Percentiles rank a stretch among this genome's conserved stretches.
These are phyloP conservation scores for Enteromius fasciolatus DNA, from an alignment of 2,797 vertebrate genomes.

Conservation along the genomic window DNA sequence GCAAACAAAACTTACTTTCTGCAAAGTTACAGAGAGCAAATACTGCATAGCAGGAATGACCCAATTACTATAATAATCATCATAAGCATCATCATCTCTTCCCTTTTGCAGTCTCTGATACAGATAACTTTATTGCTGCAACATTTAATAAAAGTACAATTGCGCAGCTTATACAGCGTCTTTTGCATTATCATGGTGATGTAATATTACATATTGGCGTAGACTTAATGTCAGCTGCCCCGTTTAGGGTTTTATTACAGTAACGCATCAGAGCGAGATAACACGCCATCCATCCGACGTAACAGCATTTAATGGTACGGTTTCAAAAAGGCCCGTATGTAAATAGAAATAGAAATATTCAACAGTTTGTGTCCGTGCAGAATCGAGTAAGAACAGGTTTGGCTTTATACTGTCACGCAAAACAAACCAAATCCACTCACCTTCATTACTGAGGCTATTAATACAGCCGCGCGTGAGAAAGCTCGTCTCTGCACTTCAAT, in stretches of 20 bases:
- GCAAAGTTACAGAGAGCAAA: background rate
- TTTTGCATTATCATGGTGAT: conserved; percentile 12
- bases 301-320: background rate
- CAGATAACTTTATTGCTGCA: background rate
- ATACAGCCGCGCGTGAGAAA: conserved; percentile 2
- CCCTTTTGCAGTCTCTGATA: background rate
- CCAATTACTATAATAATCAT: background rate
- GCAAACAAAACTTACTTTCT: background rate
- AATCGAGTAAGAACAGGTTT: conserved; percentile 47
- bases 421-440: conserved; percentile 58
- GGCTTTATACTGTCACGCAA: conserved; percentile 27
- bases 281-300: background rate
- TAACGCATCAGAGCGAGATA: background rate
- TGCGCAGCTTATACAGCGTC: background rate
- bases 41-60: background rate
- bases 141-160: background rate
- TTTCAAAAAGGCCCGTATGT: background rate
- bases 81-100: background rate
- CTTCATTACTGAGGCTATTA: conserved; percentile 61
- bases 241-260: background rate
- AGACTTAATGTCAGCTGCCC: background rate
- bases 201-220: background rate
- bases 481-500: conserved; percentile 14
- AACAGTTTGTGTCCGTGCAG: conserved; percentile 23
- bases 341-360: conserved; percentile 12